phyloP scores from a whole-genome alignment of 2,113 vertebrate genomes.

The Onychorhynchus coronatus region DNA sequence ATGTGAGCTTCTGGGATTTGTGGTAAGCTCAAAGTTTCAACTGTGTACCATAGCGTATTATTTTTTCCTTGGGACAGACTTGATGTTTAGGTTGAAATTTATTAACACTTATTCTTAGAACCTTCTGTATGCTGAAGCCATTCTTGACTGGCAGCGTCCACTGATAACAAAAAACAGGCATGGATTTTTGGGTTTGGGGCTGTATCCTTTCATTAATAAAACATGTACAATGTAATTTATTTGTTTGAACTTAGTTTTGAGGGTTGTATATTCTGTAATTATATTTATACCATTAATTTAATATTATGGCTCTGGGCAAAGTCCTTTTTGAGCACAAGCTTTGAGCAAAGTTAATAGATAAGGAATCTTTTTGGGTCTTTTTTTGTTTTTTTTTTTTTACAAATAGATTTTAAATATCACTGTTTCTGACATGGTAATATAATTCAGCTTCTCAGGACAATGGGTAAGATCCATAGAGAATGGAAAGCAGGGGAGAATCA shows the following conservation, averaged over 20 bases:
- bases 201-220: not conserved
- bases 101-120: conserved; percentile 13
- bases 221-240: not conserved
- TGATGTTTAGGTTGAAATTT: conserved; percentile 35
- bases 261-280: not conserved
- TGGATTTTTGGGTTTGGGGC: not conserved
- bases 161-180: not conserved
- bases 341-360: not conserved
- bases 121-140: not conserved
- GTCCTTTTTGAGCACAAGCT: not conserved
- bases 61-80: not conserved
- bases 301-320: not conserved
- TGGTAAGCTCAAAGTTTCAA: conserved; percentile 40
- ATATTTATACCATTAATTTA: not conserved
- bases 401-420: not conserved
- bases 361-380: not conserved
- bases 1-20: conserved; percentile 56
- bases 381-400: not conserved
- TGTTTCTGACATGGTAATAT: not conserved
- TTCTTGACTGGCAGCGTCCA: not conserved
- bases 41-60: not conserved
- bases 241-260: not conserved
- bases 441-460: not conserved
- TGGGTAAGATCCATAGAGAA: not conserved
- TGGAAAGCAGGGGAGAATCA: not conserved